phyloP scores from a whole-genome alignment of 2,113 vertebrate species.

The Chaetodon auriga region DNA sequence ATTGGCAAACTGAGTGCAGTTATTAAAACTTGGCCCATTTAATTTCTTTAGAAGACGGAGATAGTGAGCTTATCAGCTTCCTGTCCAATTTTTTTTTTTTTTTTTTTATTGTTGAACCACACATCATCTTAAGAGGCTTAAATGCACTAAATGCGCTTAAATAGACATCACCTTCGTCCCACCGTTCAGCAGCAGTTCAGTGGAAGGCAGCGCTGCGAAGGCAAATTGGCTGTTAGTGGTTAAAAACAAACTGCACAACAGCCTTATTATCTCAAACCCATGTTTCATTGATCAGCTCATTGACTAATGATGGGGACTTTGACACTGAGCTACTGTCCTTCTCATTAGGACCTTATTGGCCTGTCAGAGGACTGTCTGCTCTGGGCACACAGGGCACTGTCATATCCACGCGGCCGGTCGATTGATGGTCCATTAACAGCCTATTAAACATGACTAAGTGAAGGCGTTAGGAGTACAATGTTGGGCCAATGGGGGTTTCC shows the following conservation, averaged over 20 bases:
- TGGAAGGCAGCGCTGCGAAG: not conserved
- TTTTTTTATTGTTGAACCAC: not conserved
- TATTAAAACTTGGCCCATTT: not conserved
- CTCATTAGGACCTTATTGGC: slow-evolving; percentile 79
- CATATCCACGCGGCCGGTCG: slow-evolving; percentile 77
- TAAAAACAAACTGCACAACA: slow-evolving; percentile 57
- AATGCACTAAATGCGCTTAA: slow-evolving; percentile 17
- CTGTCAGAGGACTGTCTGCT: slow-evolving; percentile 72
- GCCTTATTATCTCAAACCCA: slow-evolving; percentile 67
- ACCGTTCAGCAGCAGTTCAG: not conserved
- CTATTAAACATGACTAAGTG: slow-evolving; percentile 81
- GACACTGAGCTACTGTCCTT: slow-evolving; percentile 71
- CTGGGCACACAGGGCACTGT: slow-evolving; percentile 67
- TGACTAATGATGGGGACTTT: slow-evolving; percentile 66
- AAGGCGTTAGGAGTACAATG: slow-evolving; percentile 75
- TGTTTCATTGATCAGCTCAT: slow-evolving; percentile 77
- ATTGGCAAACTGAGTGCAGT: not conserved
- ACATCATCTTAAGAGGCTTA: slow-evolving; percentile 5
- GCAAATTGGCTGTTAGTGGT: slow-evolving; percentile 10
- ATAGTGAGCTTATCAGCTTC: slow-evolving; percentile 13
- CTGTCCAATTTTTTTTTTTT: not conserved
- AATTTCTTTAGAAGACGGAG: not conserved
- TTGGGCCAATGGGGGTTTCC: slow-evolving; percentile 71
- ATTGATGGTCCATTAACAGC: slow-evolving; percentile 82
- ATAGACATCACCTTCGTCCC: not conserved